Evolutionary conservation across 2,113 vertebrate species (phyloP).

Genomic region (Serinus canaria): DNA sequence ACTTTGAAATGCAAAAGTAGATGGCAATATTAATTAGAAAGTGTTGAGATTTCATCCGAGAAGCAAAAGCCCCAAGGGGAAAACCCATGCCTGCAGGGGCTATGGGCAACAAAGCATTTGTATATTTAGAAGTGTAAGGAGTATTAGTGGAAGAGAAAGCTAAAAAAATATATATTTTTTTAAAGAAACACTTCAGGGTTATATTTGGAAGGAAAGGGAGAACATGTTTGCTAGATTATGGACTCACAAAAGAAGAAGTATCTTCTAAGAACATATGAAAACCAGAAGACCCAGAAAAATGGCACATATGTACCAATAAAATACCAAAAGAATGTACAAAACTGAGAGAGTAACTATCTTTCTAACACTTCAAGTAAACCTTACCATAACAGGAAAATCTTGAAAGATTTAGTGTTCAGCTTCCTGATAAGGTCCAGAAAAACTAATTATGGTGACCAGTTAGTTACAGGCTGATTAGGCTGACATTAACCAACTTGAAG

Average conservation of each 20-base stretch:
- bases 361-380: background rate
- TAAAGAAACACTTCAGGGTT: background rate
- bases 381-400: background rate
- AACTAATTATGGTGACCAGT: background rate
- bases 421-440: background rate
- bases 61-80: background rate
- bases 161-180: background rate
- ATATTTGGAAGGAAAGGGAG: background rate
- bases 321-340: background rate
- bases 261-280: background rate
- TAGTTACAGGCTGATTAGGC: background rate
- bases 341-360: background rate
- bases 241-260: background rate
- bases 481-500: background rate
- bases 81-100: background rate
- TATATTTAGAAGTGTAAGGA: background rate
- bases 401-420: background rate
- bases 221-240: background rate
- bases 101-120: background rate
- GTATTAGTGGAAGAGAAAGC: background rate
- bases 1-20: background rate
- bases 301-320: background rate
- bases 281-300: background rate
- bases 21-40: background rate
- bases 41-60: background rate